phyloP scores from a whole-genome alignment of 2,888 invertebrate genomes.

The Scaeva pyrastri region DNA sequence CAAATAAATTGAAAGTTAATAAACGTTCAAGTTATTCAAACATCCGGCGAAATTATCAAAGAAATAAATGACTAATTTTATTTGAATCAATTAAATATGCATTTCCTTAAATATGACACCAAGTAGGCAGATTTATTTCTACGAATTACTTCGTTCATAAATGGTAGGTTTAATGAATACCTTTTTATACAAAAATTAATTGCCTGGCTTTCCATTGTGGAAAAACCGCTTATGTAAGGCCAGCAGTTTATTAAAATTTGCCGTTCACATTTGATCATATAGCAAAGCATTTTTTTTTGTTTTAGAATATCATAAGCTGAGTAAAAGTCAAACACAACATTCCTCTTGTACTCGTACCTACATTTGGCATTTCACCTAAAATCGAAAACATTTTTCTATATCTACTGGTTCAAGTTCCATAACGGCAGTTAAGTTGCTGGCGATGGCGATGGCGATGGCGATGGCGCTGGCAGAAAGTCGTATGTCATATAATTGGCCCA shows the following conservation, averaged over 20 bases:
- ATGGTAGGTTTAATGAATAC: neutral
- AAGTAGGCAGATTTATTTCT: neutral
- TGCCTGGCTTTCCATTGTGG: neutral
- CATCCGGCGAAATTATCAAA: neutral
- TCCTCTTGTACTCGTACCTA: too few relatives aligned
- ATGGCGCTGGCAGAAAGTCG: conserved; percentile 32
- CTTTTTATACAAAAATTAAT: neutral
- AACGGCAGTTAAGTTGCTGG: neutral
- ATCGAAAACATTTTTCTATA: neutral
- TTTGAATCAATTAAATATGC: neutral
- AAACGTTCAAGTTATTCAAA: neutral
- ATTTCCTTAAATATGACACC: neutral
- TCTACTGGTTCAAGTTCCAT: conserved; percentile 34
- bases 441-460: neutral
- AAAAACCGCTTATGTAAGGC: neutral
- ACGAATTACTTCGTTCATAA: neutral
- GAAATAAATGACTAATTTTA: neutral
- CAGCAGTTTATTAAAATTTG: neutral
- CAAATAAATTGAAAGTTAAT: neutral
- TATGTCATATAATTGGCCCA: conserved; percentile 71
- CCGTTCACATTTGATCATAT: neutral
- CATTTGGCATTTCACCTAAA: conserved; percentile 16
- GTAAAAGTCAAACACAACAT: conserved; percentile 33
- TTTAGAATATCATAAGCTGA: conserved; percentile 4
- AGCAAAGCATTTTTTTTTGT: neutral